Conservation (phyloP, 1,140 invertebrate species). For the Zaprionus lachaisei region DNA sequence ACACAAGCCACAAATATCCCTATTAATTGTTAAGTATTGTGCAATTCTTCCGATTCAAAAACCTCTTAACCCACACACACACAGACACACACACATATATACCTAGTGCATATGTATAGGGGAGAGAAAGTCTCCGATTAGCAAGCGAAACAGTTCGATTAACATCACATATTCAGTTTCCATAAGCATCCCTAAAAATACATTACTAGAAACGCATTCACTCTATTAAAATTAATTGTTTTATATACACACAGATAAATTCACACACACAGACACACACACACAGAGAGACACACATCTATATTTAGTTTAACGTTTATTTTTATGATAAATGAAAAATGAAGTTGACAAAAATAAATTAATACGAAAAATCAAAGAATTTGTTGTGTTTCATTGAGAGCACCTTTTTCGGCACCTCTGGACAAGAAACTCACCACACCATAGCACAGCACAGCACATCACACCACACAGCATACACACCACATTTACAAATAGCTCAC, state of each 20-base stretch:
- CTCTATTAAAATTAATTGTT: slow-evolving; percentile 17
- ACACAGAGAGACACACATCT: slow-evolving; percentile 35
- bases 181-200: slow-evolving; percentile 46
- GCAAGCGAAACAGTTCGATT: slow-evolving; percentile 23
- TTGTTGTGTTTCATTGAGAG: slow-evolving; percentile 37
- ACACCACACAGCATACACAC: slow-evolving; percentile 28
- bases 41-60: slow-evolving; percentile 51
- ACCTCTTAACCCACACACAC: slow-evolving; percentile 36
- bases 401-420: slow-evolving; percentile 21
- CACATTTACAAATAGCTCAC: slow-evolving; percentile 50
- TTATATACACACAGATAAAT: slow-evolving; percentile 6
- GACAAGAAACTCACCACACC: slow-evolving; percentile 41
- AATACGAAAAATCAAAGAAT: slow-evolving; percentile 8
- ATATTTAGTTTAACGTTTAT: slow-evolving; percentile 26
- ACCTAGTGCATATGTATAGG: slow-evolving; percentile 7
- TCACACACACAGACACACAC: slow-evolving; percentile 36
- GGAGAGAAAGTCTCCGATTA: not conserved
- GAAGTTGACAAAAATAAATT: slow-evolving; percentile 16
- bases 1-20: slow-evolving; percentile 26
- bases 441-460: slow-evolving; percentile 37
- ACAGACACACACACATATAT: slow-evolving; percentile 4
- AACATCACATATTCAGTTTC: slow-evolving; percentile 62
- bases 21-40: slow-evolving; percentile 74
- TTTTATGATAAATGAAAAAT: slow-evolving; percentile 28
- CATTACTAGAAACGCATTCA: slow-evolving; percentile 30